Percentiles rank a stretch among this genome's conserved stretches.
phyloP scores from a whole-genome alignment of 1,140 invertebrate genomes.

The Drosophila aff. region DNA sequence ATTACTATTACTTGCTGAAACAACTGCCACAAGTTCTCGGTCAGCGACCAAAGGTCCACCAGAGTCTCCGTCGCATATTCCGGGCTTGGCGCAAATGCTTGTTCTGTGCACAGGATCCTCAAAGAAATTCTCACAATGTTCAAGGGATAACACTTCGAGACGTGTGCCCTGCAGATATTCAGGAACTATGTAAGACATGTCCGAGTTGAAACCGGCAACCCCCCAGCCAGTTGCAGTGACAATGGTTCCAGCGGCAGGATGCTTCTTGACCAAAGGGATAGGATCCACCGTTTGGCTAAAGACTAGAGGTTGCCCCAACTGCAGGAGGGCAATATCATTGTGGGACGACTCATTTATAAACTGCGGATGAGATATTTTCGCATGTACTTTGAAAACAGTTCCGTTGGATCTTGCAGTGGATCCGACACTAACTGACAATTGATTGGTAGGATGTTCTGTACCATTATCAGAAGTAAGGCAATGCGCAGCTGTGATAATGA shows the following conservation, averaged over 20 bases:
- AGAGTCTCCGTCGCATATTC: constrained; percentile 3
- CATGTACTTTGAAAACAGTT: not conserved
- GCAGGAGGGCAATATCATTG: constrained; percentile 1
- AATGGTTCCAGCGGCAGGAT: not conserved
- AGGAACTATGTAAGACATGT: not conserved
- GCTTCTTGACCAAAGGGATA: not conserved
- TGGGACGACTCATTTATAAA: not conserved
- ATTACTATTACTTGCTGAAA: not conserved
- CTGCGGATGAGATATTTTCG: not conserved
- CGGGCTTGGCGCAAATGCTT: constrained; percentile 1
- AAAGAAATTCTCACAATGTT: not conserved
- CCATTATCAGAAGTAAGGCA: not conserved
- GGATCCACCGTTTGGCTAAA: not conserved
- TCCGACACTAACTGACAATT: constrained; percentile 1
- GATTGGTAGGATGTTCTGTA: not conserved
- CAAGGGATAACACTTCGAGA: not conserved
- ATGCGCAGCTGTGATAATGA: not conserved
- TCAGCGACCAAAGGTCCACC: not conserved
- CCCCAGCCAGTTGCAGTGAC: not conserved
- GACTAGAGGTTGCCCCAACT: not conserved
- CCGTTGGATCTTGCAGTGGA: not conserved
- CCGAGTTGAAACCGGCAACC: not conserved
- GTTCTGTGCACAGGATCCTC: not conserved
- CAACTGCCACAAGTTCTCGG: not conserved
- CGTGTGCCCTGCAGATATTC: not conserved